Evolutionary conservation across 1,140 invertebrate species (phyloP).

Genomic region (Formica selysi): DNA sequence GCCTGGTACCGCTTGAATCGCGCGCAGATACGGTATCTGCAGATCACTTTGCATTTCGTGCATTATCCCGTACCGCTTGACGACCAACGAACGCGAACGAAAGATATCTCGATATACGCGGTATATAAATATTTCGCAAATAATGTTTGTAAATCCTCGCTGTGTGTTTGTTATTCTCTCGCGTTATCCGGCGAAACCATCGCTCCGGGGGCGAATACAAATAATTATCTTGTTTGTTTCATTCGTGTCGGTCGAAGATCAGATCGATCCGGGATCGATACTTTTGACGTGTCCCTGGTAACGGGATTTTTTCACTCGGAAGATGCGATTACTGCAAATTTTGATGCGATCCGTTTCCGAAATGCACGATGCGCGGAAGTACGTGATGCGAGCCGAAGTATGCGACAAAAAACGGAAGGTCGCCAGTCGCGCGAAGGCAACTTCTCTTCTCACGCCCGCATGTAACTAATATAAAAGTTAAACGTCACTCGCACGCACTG

Average conservation of each 20-base stretch:
- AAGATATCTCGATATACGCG: background rate
- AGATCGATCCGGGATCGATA: background rate
- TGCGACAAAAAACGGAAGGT: conserved; percentile 46
- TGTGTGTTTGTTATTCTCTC: background rate
- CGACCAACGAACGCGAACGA: background rate
- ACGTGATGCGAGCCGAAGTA: no score
- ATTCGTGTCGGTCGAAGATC: background rate
- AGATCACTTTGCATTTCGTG: conserved; percentile 31
- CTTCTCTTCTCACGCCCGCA: background rate
- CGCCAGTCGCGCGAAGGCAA: background rate
- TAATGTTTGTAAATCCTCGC: background rate
- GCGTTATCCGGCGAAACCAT: background rate
- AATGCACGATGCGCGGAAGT: background rate
- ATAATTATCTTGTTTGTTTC: background rate
- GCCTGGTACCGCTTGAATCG: conserved; percentile 78
- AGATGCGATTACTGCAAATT: conserved; percentile 23
- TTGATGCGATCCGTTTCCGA: conserved; percentile 9
- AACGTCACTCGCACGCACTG: conserved; percentile 37
- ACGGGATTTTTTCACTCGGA: background rate
- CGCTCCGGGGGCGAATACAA: background rate
- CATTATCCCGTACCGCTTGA: background rate
- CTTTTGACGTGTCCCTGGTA: no score
- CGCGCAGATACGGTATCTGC: conserved; percentile 67
- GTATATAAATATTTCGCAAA: background rate
- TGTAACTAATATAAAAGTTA: conserved; percentile 25